phyloP scores from a whole-genome alignment of 2,888 invertebrate species.

The Drosophila incognita region DNA sequence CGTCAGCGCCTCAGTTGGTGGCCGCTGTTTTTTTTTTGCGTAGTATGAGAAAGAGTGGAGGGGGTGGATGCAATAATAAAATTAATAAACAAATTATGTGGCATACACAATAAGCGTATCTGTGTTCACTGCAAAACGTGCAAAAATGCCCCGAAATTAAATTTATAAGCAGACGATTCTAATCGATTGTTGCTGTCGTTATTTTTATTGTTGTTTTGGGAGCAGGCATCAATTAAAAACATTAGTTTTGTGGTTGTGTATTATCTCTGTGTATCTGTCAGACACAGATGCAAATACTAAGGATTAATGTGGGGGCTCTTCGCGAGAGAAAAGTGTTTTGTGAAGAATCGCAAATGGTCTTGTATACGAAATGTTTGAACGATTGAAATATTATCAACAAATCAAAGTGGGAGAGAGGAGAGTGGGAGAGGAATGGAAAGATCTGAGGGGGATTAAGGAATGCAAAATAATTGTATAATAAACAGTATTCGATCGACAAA shows the following conservation, averaged over 20 bases:
- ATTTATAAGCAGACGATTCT: constrained; percentile 31
- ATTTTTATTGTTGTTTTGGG: constrained; percentile 7
- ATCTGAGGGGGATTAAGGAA: not conserved
- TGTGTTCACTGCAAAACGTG: constrained; percentile 48
- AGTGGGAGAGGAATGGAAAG: too few species aligned
- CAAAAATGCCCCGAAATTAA: constrained; percentile 45
- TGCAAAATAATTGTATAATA: not conserved
- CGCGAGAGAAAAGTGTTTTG: constrained; percentile 16
- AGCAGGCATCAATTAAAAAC: constrained; percentile 23
- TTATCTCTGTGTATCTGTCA: constrained; percentile 31
- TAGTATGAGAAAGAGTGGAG: not conserved
- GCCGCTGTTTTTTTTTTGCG: constrained; percentile 45
- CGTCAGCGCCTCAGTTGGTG: constrained; percentile 59
- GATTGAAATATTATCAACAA: constrained; percentile 34
- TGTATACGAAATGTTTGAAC: constrained; percentile 16
- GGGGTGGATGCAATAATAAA: constrained; percentile 24
- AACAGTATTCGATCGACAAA: not conserved
- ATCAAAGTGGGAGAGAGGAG: not conserved
- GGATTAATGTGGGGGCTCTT: constrained; percentile 24
- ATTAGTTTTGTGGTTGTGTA: not conserved
- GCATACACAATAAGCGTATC: constrained; percentile 19
- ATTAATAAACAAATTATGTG: constrained; percentile 64
- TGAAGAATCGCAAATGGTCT: constrained; percentile 19
- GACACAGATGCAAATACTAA: constrained; percentile 35
- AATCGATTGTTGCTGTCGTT: constrained; percentile 23